These are phyloP conservation scores for Prionailurus bengalensis DNA, from an alignment of 2,113 vertebrate genomes.

Conservation along the genomic window DNA sequence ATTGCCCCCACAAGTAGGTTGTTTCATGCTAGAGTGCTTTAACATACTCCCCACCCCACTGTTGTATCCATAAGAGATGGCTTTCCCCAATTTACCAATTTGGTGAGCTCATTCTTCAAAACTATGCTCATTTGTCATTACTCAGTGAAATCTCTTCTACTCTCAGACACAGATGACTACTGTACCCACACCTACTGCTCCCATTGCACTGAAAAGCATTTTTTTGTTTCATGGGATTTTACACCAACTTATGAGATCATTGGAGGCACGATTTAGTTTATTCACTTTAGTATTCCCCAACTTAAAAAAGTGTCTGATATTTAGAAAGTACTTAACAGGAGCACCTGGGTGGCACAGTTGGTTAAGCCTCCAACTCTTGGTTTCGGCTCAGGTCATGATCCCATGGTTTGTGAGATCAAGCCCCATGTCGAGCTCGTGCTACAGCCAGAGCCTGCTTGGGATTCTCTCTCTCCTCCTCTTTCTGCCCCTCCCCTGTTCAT, in stretches of 20 bases:
- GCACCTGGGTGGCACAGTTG: too few species aligned
- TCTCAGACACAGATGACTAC: neutral
- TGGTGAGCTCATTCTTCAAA: slow-evolving; percentile 50
- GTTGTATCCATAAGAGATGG: neutral
- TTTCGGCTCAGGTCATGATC: too few species aligned
- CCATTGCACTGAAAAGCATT: neutral
- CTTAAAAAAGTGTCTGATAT: neutral
- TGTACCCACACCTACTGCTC: neutral
- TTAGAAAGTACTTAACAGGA: neutral
- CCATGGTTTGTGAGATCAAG: too few species aligned
- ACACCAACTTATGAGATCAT: neutral
- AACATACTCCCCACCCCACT: neutral
- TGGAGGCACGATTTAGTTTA: neutral
- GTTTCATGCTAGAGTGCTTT: neutral
- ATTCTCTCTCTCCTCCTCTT: too few species aligned
- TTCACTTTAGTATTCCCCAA: neutral
- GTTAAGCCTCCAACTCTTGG: too few species aligned
- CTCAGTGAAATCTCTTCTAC: neutral
- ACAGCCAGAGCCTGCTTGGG: too few species aligned
- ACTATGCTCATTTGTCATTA: neutral
- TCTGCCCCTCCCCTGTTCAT: too few species aligned
- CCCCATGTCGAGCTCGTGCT: too few species aligned
- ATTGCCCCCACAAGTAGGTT: neutral
- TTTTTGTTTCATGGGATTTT: neutral
- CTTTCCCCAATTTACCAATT: slow-evolving; percentile 1